A percentile compares a stretch with the other conserved stretches of the same genome.
Evolutionary conservation across 2,888 invertebrate genomes (phyloP).

Genomic region (Dynastes maya): DNA sequence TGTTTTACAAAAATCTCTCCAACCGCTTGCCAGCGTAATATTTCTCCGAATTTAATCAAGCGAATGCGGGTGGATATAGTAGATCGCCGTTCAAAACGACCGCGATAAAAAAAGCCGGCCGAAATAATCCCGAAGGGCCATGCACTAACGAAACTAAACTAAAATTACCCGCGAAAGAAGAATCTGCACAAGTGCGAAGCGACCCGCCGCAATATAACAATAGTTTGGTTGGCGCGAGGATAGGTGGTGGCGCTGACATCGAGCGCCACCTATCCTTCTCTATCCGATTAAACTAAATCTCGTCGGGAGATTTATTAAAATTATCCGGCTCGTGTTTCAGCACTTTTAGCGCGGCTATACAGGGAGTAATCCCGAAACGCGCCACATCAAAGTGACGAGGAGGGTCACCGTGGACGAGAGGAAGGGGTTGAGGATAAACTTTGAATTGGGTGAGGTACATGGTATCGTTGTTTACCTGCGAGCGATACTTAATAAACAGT

Average conservation of each 20-base stretch:
- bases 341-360: conserved; percentile 9
- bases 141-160: too few relatives aligned
- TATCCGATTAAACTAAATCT: conserved; percentile 31
- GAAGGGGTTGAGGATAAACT: background rate
- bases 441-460: background rate
- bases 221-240: too few relatives aligned
- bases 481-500: background rate
- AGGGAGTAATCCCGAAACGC: background rate
- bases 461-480: background rate
- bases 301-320: conserved; percentile 29
- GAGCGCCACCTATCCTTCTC: conserved; percentile 20
- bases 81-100: too few relatives aligned
- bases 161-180: too few relatives aligned
- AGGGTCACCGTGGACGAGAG: background rate
- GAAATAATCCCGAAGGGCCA: too few relatives aligned
- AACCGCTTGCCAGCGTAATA: too few relatives aligned
- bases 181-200: too few relatives aligned
- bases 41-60: too few relatives aligned
- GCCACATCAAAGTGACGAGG: background rate
- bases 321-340: conserved; percentile 25
- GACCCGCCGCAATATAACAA: too few relatives aligned
- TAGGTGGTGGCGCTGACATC: background rate
- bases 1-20: conserved; percentile 1
- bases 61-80: too few relatives aligned
- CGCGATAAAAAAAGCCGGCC: too few relatives aligned